Evolutionary conservation across 2,797 vertebrate species (phyloP), one percentile per base, ranked within the genome.

Genomic region (Rhyacichthys aspro): DNA sequence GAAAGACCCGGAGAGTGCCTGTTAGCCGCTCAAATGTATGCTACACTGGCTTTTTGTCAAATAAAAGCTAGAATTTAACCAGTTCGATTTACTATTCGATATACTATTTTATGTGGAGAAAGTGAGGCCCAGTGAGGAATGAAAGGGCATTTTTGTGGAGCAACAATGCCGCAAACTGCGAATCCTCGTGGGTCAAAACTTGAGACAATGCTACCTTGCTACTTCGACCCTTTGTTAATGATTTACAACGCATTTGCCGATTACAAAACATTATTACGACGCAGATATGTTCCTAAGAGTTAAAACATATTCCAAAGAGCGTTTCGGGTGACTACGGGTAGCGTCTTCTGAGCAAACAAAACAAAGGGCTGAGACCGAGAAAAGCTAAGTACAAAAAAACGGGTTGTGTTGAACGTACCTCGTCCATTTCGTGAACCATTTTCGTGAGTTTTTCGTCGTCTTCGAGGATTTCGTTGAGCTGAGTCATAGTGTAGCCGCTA

Each of bases 381-480:
- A 62, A 46, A 65, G 45, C 55, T 62, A 70, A 71, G 66, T 49
- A 78, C 2, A 3, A 28, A 28, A 28, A 28, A 58, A 54, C n/a
- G 42, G 52, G 69, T 50, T 53, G 17, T 12, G 33, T 12, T 38
- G 0, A 1, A 67, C 91, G 60, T 87, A 97, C 97, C 95, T 98
- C 97, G 5, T 98, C 95, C 94, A 95, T 94, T 70, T 94, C 93
- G 54, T 92, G 92, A 15, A 96, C 90, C 87, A 96, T 95, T 17
- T 81, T 83, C 2, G 88, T 86, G 15, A 98, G 93, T 85, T 91
- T 97, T 1, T 92, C 94, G 75, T 98, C 96, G 65, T 98, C 94
- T 60, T 98, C 96, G 72, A 98, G 88, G 32, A 98, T 80, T 71
- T 96, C 95, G 83, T 95, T 92, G 55, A 98, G 93, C 86, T 97